phyloP scores from a whole-genome alignment of 2,888 invertebrate genomes.

The Tetropium fuscum region DNA sequence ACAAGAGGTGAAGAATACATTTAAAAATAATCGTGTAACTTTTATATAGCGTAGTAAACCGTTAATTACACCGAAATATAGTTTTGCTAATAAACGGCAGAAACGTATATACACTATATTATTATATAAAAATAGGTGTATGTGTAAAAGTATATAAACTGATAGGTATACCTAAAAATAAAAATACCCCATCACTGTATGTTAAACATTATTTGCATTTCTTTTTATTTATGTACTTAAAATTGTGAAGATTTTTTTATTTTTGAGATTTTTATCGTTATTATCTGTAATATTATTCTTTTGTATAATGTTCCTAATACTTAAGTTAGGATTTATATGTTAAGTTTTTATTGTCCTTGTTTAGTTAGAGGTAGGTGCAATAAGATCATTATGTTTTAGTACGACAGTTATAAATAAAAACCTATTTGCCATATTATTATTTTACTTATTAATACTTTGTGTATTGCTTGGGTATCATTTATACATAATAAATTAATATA shows the following conservation, averaged over 20 bases:
- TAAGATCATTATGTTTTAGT: slow-evolving; percentile 62
- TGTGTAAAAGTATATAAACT: slow-evolving; percentile 59
- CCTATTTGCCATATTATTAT: slow-evolving; percentile 67
- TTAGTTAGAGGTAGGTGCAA: slow-evolving; percentile 66
- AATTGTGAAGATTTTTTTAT: slow-evolving; percentile 47
- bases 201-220: slow-evolving; percentile 58
- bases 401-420: slow-evolving; percentile 60
- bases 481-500: slow-evolving; percentile 66
- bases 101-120: slow-evolving; percentile 63
- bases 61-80: slow-evolving; percentile 63
- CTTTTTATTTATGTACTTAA: slow-evolving; percentile 51
- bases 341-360: slow-evolving; percentile 59
- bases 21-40: slow-evolving; percentile 62
- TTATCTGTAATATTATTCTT: slow-evolving; percentile 48
- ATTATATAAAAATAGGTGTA: slow-evolving; percentile 62
- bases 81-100: slow-evolving; percentile 63
- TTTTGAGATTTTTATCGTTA: slow-evolving; percentile 44
- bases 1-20: slow-evolving; percentile 58
- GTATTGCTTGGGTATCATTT: slow-evolving; percentile 68
- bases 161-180: slow-evolving; percentile 35
- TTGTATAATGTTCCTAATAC: slow-evolving; percentile 63
- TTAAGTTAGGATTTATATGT: slow-evolving; percentile 59
- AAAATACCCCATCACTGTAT: slow-evolving; percentile 35
- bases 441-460: slow-evolving; percentile 64
- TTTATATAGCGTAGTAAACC: slow-evolving; percentile 64